Evolutionary conservation across 2,888 invertebrate genomes (phyloP).

Genomic region (Teleogryllus oceanicus): DNA sequence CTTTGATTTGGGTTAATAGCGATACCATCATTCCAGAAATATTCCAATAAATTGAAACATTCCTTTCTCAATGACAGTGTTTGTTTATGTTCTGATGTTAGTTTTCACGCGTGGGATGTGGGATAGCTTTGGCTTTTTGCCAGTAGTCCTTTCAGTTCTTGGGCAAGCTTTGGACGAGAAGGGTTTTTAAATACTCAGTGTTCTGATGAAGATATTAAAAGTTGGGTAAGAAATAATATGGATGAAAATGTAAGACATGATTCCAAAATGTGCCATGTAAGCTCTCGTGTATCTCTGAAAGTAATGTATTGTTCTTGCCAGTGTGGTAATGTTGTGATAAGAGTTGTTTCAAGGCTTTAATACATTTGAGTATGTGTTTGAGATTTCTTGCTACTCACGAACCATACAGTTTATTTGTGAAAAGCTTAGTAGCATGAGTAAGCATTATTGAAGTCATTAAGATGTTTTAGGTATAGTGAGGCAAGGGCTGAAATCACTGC

Average conservation of each 20-base stretch:
- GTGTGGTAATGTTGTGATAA: not conserved
- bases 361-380: not conserved
- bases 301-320: not conserved
- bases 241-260: not conserved
- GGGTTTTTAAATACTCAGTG: too few species aligned
- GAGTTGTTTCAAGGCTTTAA: not conserved
- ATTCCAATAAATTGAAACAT: too few species aligned
- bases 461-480: not conserved
- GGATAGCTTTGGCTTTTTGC: too few species aligned
- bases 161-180: too few species aligned
- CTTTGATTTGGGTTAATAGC: too few species aligned
- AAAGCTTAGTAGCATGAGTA: conserved; percentile 2
- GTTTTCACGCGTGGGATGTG: too few species aligned
- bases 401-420: not conserved
- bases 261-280: conserved; percentile 1
- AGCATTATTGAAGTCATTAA: not conserved
- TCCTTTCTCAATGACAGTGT: too few species aligned
- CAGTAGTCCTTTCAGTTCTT: too few species aligned
- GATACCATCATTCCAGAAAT: too few species aligned
- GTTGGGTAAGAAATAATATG: too few species aligned
- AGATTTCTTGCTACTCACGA: not conserved
- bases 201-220: too few species aligned
- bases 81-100: too few species aligned
- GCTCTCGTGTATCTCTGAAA: not conserved
- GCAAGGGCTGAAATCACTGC: not conserved